Conservation (phyloP, 2,888 invertebrate genomes). For the Chloromyia formosa region DNA sequence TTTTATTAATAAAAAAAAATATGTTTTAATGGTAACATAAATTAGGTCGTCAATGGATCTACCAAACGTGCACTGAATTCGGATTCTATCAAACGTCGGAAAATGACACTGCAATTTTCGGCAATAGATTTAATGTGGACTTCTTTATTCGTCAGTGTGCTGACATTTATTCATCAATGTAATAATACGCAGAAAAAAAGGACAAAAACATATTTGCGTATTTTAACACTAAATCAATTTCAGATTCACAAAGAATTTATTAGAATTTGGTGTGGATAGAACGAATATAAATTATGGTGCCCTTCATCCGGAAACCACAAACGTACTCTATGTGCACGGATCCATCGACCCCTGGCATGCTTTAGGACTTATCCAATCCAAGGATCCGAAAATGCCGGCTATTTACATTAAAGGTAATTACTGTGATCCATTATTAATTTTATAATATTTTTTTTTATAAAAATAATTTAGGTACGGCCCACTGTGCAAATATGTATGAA, state of each 20-base stretch:
- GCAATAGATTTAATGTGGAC: slow-evolving; percentile 76
- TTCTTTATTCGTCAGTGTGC: slow-evolving; percentile 84
- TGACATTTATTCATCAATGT: slow-evolving; percentile 84
- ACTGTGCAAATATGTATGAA: slow-evolving; percentile 95
- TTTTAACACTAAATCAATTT: slow-evolving; percentile 36
- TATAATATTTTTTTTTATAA: slow-evolving; percentile 4
- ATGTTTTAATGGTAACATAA: not conserved
- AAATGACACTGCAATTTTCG: slow-evolving; percentile 70
- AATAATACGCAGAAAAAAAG: slow-evolving; percentile 52
- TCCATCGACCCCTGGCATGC: slow-evolving; percentile 91
- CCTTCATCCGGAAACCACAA: slow-evolving; percentile 72
- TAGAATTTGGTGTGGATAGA: slow-evolving; percentile 71
- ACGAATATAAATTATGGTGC: slow-evolving; percentile 87
- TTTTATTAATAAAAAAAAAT: no score
- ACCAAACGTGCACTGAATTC: slow-evolving; percentile 96
- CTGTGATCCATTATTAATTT: slow-evolving; percentile 15
- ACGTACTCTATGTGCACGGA: slow-evolving; percentile 88
- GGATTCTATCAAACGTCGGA: slow-evolving; percentile 92
- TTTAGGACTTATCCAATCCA: slow-evolving; percentile 73
- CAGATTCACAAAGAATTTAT: slow-evolving; percentile 70
- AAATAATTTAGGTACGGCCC: slow-evolving; percentile 80
- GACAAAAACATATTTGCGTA: not conserved
- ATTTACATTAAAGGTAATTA: slow-evolving; percentile 76
- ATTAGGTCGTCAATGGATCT: slow-evolving; percentile 85
- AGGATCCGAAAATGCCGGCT: slow-evolving; percentile 69